Conservation (phyloP, 2,888 invertebrate species). For the Aspidiotus destructor region DNA sequence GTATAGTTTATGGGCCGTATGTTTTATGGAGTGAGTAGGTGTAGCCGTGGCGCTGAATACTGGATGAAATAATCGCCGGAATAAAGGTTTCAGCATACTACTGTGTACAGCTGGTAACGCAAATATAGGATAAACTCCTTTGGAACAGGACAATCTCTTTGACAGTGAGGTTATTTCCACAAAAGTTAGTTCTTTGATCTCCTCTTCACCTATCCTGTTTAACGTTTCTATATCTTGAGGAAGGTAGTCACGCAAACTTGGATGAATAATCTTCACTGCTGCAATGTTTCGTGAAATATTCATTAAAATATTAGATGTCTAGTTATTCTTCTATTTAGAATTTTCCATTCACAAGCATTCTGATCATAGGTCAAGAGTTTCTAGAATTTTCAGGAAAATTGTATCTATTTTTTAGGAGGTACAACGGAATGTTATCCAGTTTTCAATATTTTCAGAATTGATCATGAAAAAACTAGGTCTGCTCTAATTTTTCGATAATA, state of each 20-base stretch:
- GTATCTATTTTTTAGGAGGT: too few relatives aligned
- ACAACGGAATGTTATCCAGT: too few relatives aligned
- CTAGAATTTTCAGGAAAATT: too few relatives aligned
- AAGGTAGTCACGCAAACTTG: conserved; percentile 9
- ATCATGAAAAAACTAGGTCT: too few relatives aligned
- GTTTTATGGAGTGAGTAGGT: too few relatives aligned
- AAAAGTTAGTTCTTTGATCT: conserved; percentile 38
- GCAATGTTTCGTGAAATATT: conserved; percentile 5
- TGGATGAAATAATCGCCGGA: conserved; percentile 42
- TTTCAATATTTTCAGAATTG: too few relatives aligned
- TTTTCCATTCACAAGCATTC: too few relatives aligned
- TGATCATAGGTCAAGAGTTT: too few relatives aligned
- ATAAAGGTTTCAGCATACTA: conserved; percentile 38
- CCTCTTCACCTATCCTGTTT: conserved; percentile 15
- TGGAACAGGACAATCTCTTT: conserved; percentile 38
- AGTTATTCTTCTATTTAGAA: too few relatives aligned
- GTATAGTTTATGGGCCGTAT: too few relatives aligned
- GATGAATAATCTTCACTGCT: conserved; percentile 10
- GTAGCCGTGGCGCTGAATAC: conserved; percentile 41
- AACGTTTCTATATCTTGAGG: conserved; percentile 28
- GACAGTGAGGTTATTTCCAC: conserved; percentile 42
- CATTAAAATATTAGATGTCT: background rate
- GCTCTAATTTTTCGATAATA: too few relatives aligned
- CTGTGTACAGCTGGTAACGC: conserved; percentile 43
- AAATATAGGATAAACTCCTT: conserved; percentile 42